These are phyloP conservation scores for Sinelater perroti DNA, from an alignment of 2,888 invertebrate genomes.

Conservation along the genomic window DNA sequence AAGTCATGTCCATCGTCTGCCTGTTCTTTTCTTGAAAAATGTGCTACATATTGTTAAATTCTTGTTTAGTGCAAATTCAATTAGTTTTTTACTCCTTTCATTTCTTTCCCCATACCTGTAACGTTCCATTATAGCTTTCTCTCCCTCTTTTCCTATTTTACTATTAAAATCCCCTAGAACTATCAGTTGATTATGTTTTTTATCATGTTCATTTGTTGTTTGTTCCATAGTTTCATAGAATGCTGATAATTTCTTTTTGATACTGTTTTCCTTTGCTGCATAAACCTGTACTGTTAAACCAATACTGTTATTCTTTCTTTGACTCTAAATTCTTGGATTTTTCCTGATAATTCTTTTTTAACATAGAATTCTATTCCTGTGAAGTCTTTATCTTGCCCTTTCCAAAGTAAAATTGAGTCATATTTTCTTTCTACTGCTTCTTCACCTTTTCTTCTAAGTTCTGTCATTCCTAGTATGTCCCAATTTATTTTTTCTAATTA, in stretches of 20 bases:
- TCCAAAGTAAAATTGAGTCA: neutral
- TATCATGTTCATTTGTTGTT: too few species aligned
- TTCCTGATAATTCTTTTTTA: neutral
- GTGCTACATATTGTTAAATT: conserved; percentile 5
- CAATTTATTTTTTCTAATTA: conserved; percentile 1
- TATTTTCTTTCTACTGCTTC: neutral
- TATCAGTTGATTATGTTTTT: neutral
- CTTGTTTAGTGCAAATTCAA: neutral
- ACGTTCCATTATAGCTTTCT: neutral
- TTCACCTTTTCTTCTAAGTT: neutral
- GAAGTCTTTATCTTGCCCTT: conserved; percentile 2
- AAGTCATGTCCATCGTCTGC: neutral
- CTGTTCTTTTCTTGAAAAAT: neutral
- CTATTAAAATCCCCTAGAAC: neutral
- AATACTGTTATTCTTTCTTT: neutral
- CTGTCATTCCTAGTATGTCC: neutral
- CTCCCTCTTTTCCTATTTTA: neutral
- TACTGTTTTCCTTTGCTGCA: neutral
- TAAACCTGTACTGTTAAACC: conserved; percentile 2
- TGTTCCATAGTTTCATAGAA: too few species aligned
- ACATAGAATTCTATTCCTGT: neutral
- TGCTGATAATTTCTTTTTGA: too few species aligned
- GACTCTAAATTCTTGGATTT: conserved; percentile 4
- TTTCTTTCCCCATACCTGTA: neutral
- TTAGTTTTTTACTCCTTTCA: neutral